Percentiles rank a stretch among this genome's conserved stretches.
These are phyloP conservation scores for Motacilla tschutschensis DNA, from an alignment of 2,113 vertebrate species.

Conservation along the genomic window DNA sequence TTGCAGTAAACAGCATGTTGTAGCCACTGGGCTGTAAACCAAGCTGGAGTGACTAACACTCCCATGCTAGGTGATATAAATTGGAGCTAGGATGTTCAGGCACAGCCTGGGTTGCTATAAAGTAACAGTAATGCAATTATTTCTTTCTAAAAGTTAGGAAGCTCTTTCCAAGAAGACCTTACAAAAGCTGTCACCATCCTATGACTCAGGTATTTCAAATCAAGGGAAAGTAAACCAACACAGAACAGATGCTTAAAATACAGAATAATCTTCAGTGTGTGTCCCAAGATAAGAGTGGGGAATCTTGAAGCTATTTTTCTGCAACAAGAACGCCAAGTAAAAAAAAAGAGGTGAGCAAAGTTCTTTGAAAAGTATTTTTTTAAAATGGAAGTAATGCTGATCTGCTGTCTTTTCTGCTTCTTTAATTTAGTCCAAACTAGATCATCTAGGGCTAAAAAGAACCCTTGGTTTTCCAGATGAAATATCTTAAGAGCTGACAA, in stretches of 20 bases:
- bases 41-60: neutral
- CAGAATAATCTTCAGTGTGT: neutral
- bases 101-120: neutral
- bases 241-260: neutral
- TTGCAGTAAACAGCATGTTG: neutral
- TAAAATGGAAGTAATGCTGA: neutral
- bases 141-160: neutral
- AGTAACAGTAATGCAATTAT: neutral
- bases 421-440: neutral
- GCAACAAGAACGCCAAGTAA: neutral
- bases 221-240: neutral
- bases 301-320: neutral
- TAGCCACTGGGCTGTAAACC: neutral
- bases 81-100: neutral
- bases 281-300: neutral
- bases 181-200: neutral
- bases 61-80: neutral
- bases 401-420: neutral
- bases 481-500: neutral
- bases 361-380: neutral
- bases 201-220: neutral
- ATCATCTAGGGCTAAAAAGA: neutral
- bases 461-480: neutral
- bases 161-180: neutral
- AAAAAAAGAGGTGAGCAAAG: neutral